Evolutionary conservation across 2,797 vertebrate species (phyloP).

Genomic region (Takifugu rubripes): DNA sequence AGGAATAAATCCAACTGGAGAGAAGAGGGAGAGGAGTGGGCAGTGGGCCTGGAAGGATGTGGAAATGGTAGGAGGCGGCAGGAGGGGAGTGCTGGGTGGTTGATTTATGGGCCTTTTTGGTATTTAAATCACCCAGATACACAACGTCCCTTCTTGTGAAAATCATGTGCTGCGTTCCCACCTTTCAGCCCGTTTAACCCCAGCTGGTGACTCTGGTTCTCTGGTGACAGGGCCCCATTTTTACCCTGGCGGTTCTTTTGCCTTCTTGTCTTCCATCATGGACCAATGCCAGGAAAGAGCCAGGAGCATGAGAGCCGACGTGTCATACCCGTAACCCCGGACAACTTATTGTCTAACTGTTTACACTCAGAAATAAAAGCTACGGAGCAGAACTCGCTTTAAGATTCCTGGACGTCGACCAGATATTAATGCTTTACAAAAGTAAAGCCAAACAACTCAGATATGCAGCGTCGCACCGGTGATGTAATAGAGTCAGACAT

Average conservation of each 20-base stretch:
- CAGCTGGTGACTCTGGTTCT: conserved; percentile 55
- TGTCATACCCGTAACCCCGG: conserved; percentile 43
- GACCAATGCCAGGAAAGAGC: conserved; percentile 36
- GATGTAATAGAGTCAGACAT: no score
- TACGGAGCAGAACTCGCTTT: conserved; percentile 31
- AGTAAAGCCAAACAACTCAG: no score
- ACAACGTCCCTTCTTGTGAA: conserved; percentile 53
- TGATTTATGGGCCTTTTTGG: conserved; percentile 71
- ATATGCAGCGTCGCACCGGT: no score
- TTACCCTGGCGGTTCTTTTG: conserved; percentile 33
- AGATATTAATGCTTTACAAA: no score
- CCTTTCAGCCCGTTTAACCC: conserved; percentile 56
- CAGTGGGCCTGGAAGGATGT: conserved; percentile 56
- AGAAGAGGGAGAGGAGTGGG: conserved; percentile 36
- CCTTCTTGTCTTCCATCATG: conserved; percentile 23
- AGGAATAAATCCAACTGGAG: conserved; percentile 68
- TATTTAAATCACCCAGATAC: conserved; percentile 64
- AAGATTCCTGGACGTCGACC: no score
- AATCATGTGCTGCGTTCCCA: conserved; percentile 52
- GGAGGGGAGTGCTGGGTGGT: conserved; percentile 32
- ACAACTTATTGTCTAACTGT: conserved; percentile 48
- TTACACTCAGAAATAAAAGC: no score
- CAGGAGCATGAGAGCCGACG: conserved; percentile 33
- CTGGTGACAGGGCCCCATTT: conserved; percentile 40
- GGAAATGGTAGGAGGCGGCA: conserved; percentile 58